These are phyloP conservation scores for Hylomyscus alleni DNA, from an alignment of 2,797 vertebrate genomes.

Conservation along the genomic window DNA sequence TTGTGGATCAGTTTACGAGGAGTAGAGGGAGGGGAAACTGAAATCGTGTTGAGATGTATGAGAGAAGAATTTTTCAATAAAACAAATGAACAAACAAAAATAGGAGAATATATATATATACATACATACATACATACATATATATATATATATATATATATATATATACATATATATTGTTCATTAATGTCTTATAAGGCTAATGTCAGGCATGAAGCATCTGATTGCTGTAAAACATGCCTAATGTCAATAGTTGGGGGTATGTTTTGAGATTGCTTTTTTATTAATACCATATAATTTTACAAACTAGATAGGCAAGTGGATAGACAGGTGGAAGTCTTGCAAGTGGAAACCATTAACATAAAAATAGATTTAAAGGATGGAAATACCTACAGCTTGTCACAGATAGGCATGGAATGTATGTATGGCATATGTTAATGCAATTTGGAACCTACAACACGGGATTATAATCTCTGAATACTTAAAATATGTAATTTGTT, in stretches of 20 bases:
- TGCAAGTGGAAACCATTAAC: background rate
- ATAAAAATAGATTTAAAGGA: background rate
- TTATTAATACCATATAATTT: background rate
- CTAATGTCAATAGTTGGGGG: background rate
- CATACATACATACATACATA: too few relatives aligned
- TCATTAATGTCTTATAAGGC: background rate
- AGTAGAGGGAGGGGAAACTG: background rate
- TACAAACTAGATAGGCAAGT: background rate
- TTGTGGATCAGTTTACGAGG: background rate
- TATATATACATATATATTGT: background rate
- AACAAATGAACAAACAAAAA: too few relatives aligned
- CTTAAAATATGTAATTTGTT: background rate
- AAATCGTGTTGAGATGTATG: background rate
- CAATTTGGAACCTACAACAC: background rate
- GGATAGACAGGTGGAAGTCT: background rate
- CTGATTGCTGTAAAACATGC: background rate
- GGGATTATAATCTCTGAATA: background rate
- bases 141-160: too few relatives aligned
- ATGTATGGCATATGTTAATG: background rate
- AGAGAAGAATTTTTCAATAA: background rate
- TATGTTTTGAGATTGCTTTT: background rate
- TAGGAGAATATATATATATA: too few relatives aligned
- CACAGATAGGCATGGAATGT: background rate
- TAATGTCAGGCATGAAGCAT: background rate
- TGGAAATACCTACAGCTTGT: background rate